phyloP scores from a whole-genome alignment of 53 echinoderm and acorn worm species.

The Echinometra lucunter region DNA sequence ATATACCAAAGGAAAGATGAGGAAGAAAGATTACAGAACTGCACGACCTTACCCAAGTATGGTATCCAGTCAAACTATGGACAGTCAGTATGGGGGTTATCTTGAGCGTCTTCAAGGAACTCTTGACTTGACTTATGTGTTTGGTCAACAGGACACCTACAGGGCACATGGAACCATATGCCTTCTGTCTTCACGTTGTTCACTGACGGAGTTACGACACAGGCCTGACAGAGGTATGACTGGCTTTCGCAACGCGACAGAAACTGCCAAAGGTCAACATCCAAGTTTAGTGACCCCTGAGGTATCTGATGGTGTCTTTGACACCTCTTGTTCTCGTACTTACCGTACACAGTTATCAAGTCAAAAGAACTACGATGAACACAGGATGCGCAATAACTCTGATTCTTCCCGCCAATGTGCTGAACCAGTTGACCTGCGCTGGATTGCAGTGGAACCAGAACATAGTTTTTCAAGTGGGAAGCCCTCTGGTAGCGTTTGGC shows the following conservation, averaged over 20 bases:
- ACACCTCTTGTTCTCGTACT: not conserved
- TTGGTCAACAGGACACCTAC: slow-evolving; percentile 34
- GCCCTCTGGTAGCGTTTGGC: not conserved
- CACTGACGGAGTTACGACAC: not conserved
- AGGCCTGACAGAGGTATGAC: not conserved
- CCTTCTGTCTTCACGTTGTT: not conserved
- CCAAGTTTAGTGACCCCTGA: not conserved
- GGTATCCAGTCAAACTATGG: not conserved
- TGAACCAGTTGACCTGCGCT: not conserved
- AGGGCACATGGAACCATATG: slow-evolving; percentile 28
- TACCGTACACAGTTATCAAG: not conserved
- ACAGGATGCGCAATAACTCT: not conserved
- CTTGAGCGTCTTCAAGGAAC: slow-evolving; percentile 32
- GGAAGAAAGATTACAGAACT: not conserved
- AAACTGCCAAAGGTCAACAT: not conserved
- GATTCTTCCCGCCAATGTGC: not conserved
- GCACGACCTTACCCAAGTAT: not conserved
- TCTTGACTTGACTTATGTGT: slow-evolving; percentile 28
- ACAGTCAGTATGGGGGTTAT: not conserved
- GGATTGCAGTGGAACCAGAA: not conserved
- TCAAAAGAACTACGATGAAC: not conserved
- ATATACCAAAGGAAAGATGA: not conserved
- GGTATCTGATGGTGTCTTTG: not conserved
- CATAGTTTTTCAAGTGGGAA: not conserved
- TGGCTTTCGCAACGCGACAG: not conserved